Evolutionary conservation across 2,888 invertebrate genomes (phyloP).

Genomic region (Phoenoteleia sp.): DNA sequence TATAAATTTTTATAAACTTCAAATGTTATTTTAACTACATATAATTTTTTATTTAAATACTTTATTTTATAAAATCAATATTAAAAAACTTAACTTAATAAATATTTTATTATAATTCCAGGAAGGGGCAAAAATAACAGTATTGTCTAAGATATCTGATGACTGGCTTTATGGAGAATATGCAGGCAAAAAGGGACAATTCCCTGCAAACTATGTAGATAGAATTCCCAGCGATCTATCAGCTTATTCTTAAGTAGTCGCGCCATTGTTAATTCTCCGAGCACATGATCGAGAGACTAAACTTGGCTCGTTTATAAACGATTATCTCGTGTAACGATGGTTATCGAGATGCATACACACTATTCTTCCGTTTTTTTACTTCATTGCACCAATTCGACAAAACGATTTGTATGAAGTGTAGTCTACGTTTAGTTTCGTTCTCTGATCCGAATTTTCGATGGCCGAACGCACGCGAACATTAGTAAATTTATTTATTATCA

Average conservation of each 20-base stretch:
- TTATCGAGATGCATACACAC: conserved; percentile 22
- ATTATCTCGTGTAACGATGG: conserved; percentile 30
- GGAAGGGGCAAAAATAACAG: conserved; percentile 89
- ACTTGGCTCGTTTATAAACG: neutral
- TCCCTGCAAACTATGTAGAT: conserved; percentile 93
- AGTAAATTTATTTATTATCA: conserved; percentile 38
- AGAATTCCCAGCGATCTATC: conserved; percentile 87
- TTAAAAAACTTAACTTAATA: neutral
- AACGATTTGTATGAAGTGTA: neutral
- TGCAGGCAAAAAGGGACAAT: conserved; percentile 91
- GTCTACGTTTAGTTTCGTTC: neutral
- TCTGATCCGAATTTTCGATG: conserved; percentile 9
- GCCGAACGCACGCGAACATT: neutral
- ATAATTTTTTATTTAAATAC: too few relatives aligned
- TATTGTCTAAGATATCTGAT: conserved; percentile 90
- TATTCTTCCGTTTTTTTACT: conserved; percentile 15
- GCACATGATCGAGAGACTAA: neutral
- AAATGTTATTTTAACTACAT: too few relatives aligned
- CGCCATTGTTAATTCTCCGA: neutral
- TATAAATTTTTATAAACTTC: too few relatives aligned
- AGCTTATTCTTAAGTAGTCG: conserved; percentile 52
- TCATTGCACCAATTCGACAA: neutral
- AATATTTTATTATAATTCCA: conserved; percentile 75
- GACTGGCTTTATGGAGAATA: conserved; percentile 94
- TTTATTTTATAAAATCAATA: too few relatives aligned